These are phyloP conservation scores for Trichogramma pretiosum DNA, from an alignment of 1,140 invertebrate species.

Conservation along the genomic window DNA sequence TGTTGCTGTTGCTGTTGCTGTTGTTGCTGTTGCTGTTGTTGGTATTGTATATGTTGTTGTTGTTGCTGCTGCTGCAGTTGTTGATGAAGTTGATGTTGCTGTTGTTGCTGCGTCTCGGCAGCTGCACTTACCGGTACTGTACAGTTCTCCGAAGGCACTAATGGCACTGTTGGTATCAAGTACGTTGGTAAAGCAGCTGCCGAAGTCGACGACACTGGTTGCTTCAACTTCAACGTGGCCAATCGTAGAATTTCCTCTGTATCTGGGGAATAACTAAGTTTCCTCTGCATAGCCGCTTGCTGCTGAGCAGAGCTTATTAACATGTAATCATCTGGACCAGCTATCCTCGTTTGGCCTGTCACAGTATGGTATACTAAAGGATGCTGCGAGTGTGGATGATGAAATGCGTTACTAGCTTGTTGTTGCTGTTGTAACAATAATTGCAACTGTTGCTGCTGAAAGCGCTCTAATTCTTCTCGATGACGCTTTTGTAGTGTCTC, in stretches of 20 bases:
- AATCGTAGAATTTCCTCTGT: conserved; percentile 40
- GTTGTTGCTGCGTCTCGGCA: conserved; percentile 4
- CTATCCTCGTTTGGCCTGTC: conserved; percentile 35
- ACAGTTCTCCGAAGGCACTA: conserved; percentile 42
- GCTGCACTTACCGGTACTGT: conserved; percentile 30
- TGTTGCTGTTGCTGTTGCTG: conserved; percentile 19
- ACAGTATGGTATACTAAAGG: conserved; percentile 41
- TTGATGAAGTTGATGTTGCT: conserved; percentile 15
- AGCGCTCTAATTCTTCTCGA: conserved; percentile 40
- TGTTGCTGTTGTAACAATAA: conserved; percentile 41
- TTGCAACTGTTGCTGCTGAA: conserved; percentile 43
- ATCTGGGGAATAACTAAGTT: conserved; percentile 36
- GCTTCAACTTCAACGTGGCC: conserved; percentile 42
- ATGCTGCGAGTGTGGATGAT: conserved; percentile 42
- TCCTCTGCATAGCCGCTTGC: conserved; percentile 37
- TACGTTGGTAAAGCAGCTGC: conserved; percentile 33
- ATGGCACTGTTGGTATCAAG: conserved; percentile 41
- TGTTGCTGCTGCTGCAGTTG: neutral
- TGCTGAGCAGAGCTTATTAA: conserved; percentile 42
- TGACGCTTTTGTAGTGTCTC: conserved; percentile 42
- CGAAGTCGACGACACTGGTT: conserved; percentile 26
- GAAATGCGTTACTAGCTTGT: conserved; percentile 38
- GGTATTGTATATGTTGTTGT: neutral
- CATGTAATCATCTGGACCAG: conserved; percentile 39
- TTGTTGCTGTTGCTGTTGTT: conserved; percentile 3